A percentile compares a stretch with the other conserved stretches of the same genome.
Evolutionary conservation across 1,140 invertebrate genomes (phyloP).

Genomic region (Drosophila navojoa): DNA sequence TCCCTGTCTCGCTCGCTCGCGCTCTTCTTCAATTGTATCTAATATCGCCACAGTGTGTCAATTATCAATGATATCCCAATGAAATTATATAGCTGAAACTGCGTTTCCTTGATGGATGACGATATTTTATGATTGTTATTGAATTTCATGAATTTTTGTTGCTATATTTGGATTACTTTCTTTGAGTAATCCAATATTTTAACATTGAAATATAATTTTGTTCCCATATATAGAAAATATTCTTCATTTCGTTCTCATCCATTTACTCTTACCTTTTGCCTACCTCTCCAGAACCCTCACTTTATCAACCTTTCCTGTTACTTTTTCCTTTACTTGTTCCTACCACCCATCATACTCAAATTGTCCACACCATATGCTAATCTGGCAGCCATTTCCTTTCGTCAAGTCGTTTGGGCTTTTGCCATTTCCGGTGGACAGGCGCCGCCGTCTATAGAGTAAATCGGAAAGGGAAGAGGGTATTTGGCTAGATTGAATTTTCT

Average conservation of each 20-base stretch:
- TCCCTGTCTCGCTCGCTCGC: background rate
- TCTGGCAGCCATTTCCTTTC: conserved; percentile 26
- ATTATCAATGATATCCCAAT: conserved; percentile 4
- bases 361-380: conserved; percentile 1
- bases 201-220: too few species aligned
- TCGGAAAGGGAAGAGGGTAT: too few species aligned
- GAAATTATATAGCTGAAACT: background rate
- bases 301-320: background rate
- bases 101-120: background rate
- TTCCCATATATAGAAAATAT: too few species aligned
- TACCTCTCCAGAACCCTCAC: too few species aligned
- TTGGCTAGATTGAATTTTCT: conserved; percentile 19
- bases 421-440: conserved; percentile 32
- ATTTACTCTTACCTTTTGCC: too few species aligned
- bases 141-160: too few species aligned
- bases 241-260: too few species aligned
- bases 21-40: conserved; percentile 12
- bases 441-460: background rate
- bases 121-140: background rate
- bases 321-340: background rate
- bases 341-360: background rate
- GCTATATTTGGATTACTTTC: too few species aligned
- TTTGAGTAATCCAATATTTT: too few species aligned
- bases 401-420: conserved; percentile 1
- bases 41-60: conserved; percentile 54